A percentile compares a stretch with the other conserved stretches of the same genome.
Evolutionary conservation across 2,888 invertebrate genomes (phyloP).

Genomic region (Ferrisia virgata): DNA sequence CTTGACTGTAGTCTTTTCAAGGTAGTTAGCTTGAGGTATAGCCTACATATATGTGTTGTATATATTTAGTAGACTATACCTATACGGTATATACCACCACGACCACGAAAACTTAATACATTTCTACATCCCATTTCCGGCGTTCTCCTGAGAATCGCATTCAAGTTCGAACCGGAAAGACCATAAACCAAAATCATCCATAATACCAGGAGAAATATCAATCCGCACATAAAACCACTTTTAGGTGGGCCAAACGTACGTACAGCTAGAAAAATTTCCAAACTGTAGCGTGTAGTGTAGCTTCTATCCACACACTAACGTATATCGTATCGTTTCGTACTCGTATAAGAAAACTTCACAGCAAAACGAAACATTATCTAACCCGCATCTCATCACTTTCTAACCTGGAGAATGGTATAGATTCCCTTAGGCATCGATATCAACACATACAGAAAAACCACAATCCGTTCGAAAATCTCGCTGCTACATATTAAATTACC

Average conservation of each 20-base stretch:
- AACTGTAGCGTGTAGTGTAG: no score
- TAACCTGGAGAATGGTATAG: background rate
- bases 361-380: background rate
- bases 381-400: constrained; percentile 12
- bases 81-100: no score
- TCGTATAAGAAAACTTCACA: background rate
- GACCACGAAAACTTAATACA: background rate
- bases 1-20: no score
- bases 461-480: background rate
- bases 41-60: no score
- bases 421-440: constrained; percentile 10
- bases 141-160: background rate
- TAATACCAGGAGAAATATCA: background rate
- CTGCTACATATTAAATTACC: constrained; percentile 14
- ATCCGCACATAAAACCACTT: background rate
- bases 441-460: background rate
- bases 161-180: background rate
- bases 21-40: no score
- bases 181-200: background rate
- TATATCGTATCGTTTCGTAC: background rate
- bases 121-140: background rate
- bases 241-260: background rate
- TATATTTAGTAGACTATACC: no score
- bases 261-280: background rate
- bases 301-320: background rate